phyloP scores from a whole-genome alignment of 1,140 invertebrate genomes.

The Schlechtendalia chinensis region DNA sequence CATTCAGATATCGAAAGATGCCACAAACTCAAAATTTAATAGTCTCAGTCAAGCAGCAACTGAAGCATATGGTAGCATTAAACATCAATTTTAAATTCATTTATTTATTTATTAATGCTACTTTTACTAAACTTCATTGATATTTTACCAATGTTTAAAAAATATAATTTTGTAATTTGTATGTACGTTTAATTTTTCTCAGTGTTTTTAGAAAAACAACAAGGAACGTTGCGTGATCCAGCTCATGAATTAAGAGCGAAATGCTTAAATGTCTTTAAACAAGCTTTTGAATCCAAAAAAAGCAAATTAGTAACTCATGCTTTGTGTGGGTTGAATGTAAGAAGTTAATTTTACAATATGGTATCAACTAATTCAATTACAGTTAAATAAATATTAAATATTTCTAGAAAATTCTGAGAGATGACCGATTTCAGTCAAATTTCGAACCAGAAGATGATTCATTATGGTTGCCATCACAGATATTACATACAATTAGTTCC shows the following conservation, averaged over 20 bases:
- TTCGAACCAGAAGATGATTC: constrained; percentile 89
- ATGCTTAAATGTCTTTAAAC: constrained; percentile 77
- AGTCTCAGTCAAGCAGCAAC: constrained; percentile 73
- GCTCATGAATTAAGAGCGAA: constrained; percentile 79
- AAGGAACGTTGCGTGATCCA: constrained; percentile 72
- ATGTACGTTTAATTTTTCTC: not conserved
- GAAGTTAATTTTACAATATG: constrained; percentile 53
- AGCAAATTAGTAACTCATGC: constrained; percentile 79
- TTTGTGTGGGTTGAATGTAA: constrained; percentile 80
- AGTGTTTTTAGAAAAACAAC: constrained; percentile 82
- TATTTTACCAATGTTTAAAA: no score
- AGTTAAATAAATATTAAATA: constrained; percentile 50
- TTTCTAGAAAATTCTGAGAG: constrained; percentile 79
- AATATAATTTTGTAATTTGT: no score
- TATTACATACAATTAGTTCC: constrained; percentile 77
- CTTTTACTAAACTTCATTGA: no score
- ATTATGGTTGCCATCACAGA: constrained; percentile 83
- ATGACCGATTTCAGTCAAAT: constrained; percentile 86
- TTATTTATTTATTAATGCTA: not conserved
- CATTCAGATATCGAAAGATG: constrained; percentile 74
- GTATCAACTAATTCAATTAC: not conserved
- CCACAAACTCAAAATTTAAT: constrained; percentile 69
- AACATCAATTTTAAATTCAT: not conserved
- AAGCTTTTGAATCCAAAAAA: constrained; percentile 82
- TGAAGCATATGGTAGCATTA: constrained; percentile 71